These are phyloP conservation scores for Electrona antarctica DNA, from an alignment of 2,113 vertebrate genomes.

Conservation along the genomic window DNA sequence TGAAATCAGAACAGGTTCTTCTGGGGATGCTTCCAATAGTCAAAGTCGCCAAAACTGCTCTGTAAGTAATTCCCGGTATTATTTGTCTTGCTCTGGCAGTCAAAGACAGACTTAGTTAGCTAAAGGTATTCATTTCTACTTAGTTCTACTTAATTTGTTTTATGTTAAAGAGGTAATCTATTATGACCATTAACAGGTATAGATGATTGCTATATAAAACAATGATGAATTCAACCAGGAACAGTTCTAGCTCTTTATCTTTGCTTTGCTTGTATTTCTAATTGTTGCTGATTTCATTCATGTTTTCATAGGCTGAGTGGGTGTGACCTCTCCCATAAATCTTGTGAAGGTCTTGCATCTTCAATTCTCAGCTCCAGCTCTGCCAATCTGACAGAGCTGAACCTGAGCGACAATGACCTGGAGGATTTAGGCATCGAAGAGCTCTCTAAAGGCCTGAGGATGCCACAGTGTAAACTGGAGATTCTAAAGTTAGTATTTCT, in stretches of 20 bases:
- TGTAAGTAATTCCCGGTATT: slow-evolving; percentile 37
- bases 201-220: too few species aligned
- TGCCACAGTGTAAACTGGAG: slow-evolving; percentile 41
- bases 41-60: slow-evolving; percentile 29
- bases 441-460: slow-evolving; percentile 33
- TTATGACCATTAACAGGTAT: too few species aligned
- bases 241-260: too few species aligned
- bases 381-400: slow-evolving; percentile 45
- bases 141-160: too few species aligned
- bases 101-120: too few species aligned
- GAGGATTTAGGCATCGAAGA: slow-evolving; percentile 42
- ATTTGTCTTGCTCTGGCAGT: not conserved
- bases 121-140: too few species aligned
- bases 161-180: too few species aligned
- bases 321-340: slow-evolving; percentile 48
- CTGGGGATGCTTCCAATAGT: slow-evolving; percentile 52
- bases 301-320: slow-evolving; percentile 54
- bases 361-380: slow-evolving; percentile 48
- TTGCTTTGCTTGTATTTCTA: too few species aligned
- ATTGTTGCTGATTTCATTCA: not conserved
- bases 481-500: slow-evolving; percentile 37
- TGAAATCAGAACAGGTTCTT: slow-evolving; percentile 52
- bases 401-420: slow-evolving; percentile 62
- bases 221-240: too few species aligned
- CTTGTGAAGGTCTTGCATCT: slow-evolving; percentile 49